Percentiles rank a stretch among this genome's conserved stretches.
Conservation (phyloP, 2,888 invertebrate species). For the Dryobota labecula region DNA sequence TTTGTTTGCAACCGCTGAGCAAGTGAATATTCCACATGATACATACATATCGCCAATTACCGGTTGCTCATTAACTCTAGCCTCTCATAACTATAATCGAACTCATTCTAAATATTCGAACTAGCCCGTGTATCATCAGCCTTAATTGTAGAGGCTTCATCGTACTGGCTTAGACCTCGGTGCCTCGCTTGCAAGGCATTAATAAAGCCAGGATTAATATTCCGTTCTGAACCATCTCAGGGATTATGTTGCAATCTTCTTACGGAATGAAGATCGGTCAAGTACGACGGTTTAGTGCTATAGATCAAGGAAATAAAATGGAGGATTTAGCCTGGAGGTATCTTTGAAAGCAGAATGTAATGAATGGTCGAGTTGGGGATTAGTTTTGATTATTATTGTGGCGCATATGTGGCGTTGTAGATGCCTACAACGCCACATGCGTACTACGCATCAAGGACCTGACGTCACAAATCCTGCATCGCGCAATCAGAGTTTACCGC, state of each 20-base stretch:
- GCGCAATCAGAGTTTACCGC: too few species aligned
- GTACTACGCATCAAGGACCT: too few species aligned
- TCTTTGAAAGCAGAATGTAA: background rate
- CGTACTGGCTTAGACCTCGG: constrained; percentile 50
- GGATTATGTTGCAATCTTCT: constrained; percentile 64
- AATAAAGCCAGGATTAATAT: constrained; percentile 66
- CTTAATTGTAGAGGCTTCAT: constrained; percentile 58
- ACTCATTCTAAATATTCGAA: constrained; percentile 1
- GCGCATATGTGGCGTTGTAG: too few species aligned
- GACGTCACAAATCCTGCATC: too few species aligned
- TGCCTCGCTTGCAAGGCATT: constrained; percentile 57
- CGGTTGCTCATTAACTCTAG: background rate
- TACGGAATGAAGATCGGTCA: constrained; percentile 54
- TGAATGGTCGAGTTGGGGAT: background rate
- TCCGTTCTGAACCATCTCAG: constrained; percentile 59
- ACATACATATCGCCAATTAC: background rate
- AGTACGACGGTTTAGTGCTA: constrained; percentile 11
- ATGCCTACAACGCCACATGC: too few species aligned
- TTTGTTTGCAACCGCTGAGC: background rate
- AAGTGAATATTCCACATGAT: background rate
- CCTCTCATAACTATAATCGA: background rate
- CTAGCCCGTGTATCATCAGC: constrained; percentile 37
- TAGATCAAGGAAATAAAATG: constrained; percentile 16
- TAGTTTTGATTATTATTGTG: background rate
- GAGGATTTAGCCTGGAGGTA: background rate